Evolutionary conservation across 2,113 vertebrate genomes (phyloP).

Genomic region (Ranitomeya imitator): DNA sequence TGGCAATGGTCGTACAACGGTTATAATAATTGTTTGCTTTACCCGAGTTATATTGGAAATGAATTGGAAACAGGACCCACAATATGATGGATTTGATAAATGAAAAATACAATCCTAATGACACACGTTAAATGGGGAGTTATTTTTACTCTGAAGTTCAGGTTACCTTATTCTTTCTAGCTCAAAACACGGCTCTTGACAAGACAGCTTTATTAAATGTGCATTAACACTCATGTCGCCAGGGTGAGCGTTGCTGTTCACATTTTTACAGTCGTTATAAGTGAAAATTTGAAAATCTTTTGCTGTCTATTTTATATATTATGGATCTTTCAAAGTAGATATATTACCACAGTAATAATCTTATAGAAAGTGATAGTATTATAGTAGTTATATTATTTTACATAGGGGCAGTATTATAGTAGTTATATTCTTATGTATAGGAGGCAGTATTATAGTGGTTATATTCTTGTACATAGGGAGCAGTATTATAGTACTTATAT

Average conservation of each 20-base stretch:
- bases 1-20: conserved; percentile 15
- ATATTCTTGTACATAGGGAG: too few species aligned
- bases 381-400: too few species aligned
- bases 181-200: background rate
- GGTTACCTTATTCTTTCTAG: conserved; percentile 28
- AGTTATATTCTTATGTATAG: too few species aligned
- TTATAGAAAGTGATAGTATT: too few species aligned
- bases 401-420: too few species aligned
- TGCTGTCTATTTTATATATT: background rate
- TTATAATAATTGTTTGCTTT: conserved; percentile 54
- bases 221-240: background rate
- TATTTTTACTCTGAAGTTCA: conserved; percentile 25
- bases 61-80: conserved; percentile 47
- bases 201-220: conserved; percentile 20
- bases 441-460: too few species aligned
- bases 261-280: background rate
- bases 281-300: background rate
- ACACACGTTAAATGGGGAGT: background rate
- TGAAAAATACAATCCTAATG: conserved; percentile 37
- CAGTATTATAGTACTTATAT: too few species aligned
- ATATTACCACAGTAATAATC: too few species aligned
- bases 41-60: conserved; percentile 47
- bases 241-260: background rate
- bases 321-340: too few species aligned
- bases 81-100: conserved; percentile 49